These are phyloP conservation scores for Carcina quercana DNA, from an alignment of 2,888 invertebrate species.

Conservation along the genomic window DNA sequence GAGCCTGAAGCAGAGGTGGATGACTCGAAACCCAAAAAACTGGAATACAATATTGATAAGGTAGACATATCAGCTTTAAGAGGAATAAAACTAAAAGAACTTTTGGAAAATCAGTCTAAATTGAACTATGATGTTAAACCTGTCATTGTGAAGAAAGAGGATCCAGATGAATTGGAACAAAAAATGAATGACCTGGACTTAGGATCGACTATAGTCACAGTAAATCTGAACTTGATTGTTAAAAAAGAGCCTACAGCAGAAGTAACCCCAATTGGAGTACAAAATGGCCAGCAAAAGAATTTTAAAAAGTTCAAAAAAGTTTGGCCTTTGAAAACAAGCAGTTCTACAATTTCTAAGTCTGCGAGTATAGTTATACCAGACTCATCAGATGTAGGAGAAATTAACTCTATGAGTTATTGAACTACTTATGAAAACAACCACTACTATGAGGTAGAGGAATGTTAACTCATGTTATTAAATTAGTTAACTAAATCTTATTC, in stretches of 20 bases:
- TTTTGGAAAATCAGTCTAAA: conserved; percentile 33
- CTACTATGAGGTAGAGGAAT: too few relatives aligned
- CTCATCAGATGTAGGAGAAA: conserved; percentile 3
- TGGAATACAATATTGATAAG: conserved; percentile 10
- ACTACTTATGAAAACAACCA: too few relatives aligned
- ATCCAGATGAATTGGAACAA: conserved; percentile 40
- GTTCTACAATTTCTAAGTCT: conserved; percentile 35
- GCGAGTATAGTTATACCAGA: conserved; percentile 21
- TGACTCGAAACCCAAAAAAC: conserved; percentile 13
- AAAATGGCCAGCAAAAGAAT: conserved; percentile 32
- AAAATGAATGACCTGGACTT: conserved; percentile 48
- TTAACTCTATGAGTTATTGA: conserved; percentile 8
- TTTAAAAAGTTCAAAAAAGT: conserved; percentile 66
- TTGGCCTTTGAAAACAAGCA: conserved; percentile 56
- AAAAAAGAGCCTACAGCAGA: conserved; percentile 55
- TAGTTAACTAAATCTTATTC: too few relatives aligned
- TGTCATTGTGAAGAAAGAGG: conserved; percentile 38
- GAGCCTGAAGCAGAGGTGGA: conserved; percentile 16
- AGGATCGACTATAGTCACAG: conserved; percentile 45
- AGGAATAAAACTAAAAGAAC: conserved; percentile 50
- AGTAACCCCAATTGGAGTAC: conserved; percentile 26
- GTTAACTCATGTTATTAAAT: too few relatives aligned
- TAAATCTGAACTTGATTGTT: conserved; percentile 42
- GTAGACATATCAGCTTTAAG: conserved; percentile 43
- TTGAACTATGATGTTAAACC: conserved; percentile 19